A percentile compares a stretch with the other conserved stretches of the same genome.
Evolutionary conservation across 1,140 invertebrate genomes (phyloP).

Genomic region (Heliconius himera): DNA sequence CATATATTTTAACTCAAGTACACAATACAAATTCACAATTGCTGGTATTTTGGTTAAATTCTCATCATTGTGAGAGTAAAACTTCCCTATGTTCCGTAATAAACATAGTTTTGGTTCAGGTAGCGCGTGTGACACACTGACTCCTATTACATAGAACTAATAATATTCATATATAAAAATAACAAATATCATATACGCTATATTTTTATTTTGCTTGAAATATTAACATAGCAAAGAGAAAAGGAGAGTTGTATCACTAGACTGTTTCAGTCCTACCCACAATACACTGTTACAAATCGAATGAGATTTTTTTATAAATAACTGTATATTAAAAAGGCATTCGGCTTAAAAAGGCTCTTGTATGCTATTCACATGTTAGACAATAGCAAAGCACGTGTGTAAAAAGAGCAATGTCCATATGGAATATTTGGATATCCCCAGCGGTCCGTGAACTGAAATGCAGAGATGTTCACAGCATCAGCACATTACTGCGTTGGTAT

Average conservation of each 20-base stretch:
- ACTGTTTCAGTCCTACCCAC: too few relatives aligned
- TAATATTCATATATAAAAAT: background rate
- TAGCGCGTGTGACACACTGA: constrained; percentile 52
- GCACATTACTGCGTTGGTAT: constrained; percentile 34
- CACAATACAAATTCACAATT: constrained; percentile 6
- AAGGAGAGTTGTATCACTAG: too few relatives aligned
- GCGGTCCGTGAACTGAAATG: constrained; percentile 42
- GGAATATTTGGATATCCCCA: constrained; percentile 35
- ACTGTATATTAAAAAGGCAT: background rate
- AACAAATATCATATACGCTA: too few relatives aligned
- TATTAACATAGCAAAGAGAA: too few relatives aligned
- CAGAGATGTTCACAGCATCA: constrained; percentile 56
- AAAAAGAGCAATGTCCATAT: constrained; percentile 40
- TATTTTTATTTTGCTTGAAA: too few relatives aligned
- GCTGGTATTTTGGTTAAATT: constrained; percentile 53
- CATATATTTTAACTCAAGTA: constrained; percentile 1
- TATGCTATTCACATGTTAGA: background rate
- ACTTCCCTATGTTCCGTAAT: constrained; percentile 62
- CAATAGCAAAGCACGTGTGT: constrained; percentile 23
- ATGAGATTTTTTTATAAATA: background rate
- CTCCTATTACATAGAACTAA: background rate
- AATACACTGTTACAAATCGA: too few relatives aligned
- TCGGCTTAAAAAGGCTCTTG: background rate
- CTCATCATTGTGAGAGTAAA: constrained; percentile 53
- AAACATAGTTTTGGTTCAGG: constrained; percentile 70